phyloP scores from a whole-genome alignment of 1,140 invertebrate genomes.

The Ceratosolen fusciceps region DNA sequence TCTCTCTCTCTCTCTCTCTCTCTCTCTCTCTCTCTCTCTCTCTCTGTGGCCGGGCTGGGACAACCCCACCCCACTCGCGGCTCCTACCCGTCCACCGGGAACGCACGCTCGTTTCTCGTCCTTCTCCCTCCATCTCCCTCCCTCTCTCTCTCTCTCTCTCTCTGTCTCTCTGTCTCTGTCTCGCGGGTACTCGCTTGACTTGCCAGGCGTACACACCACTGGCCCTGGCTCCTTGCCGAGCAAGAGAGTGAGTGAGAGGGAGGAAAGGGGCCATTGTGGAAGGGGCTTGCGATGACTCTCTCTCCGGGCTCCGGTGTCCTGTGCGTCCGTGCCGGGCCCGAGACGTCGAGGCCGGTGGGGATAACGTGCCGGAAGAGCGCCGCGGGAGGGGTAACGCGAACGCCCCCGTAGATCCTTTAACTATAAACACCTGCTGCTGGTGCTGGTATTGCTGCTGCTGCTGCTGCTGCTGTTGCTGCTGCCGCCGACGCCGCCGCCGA shows the following conservation, averaged over 20 bases:
- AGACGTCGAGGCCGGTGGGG: conserved; percentile 3
- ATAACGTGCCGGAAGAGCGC: conserved; percentile 41
- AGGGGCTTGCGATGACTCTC: conserved; percentile 9
- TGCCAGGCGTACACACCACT: conserved; percentile 19
- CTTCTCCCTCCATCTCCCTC: conserved; percentile 3
- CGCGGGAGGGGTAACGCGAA: conserved; percentile 44
- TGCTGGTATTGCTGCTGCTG: conserved; percentile 29
- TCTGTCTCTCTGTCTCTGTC: background rate
- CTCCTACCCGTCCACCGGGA: conserved; percentile 25
- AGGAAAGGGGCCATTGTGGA: background rate
- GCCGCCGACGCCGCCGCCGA: background rate
- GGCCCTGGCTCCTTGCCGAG: background rate
- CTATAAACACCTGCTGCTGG: conserved; percentile 50
- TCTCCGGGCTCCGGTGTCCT: background rate
- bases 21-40: conserved; percentile 20
- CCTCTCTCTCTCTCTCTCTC: conserved; percentile 3
- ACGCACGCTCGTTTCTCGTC: conserved; percentile 30
- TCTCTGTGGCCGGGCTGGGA: background rate
- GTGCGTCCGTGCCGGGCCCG: background rate
- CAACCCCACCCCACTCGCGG: background rate
- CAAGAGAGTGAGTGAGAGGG: background rate
- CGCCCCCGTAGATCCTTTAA: conserved; percentile 50
- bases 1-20: conserved; percentile 11
- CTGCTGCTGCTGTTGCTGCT: conserved; percentile 16
- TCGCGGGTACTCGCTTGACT: background rate